Base-by-base conservation (phyloP, 2,888 invertebrate genomes). In the Microplitis manilae region DNA sequence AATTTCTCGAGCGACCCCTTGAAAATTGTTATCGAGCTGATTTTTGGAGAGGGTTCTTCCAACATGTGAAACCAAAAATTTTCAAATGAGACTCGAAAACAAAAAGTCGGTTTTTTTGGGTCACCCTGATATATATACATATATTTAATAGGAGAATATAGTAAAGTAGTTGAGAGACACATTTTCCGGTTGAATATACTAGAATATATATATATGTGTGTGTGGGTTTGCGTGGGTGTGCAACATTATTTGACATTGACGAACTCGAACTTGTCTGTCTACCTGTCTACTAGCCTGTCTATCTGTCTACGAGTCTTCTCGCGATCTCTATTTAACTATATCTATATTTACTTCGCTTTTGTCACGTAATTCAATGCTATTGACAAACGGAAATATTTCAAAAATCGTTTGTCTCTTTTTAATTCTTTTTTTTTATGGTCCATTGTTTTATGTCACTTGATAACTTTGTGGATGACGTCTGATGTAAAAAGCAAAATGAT, bases 401-500 rank as follows among this genome's bases (percentile, higher is more conserved):
- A 59, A 67, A 59, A 67, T 74, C 17, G 15, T 20, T 62, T 17
- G 9, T 20, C 9, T 40, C 13, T 40, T 60, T 30, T 17, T 61
- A 62, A 67, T 62, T 30, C 39, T 62, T 17, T n/a, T 20, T 40
- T 60, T 30, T 17, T 61, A 62, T 40, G 30, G 39, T 61, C n/a
- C 15, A 38, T 9, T 62, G 9, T 13, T 68, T 67, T 68, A 15
- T 41, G 68, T 41, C 17, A 68, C 17, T 68, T 68, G 68, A 68
- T 68, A 40, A 15, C 17, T 41, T 7, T 17, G 40, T n/a, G 15
- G 39, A 69, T 68, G 75, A 73, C 69, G 77, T 68, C 30, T 30
- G 72, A 75, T 62, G 76, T 65, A 71, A 76, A 69, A 76, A 76
- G 77, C 60, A 64, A 71, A 79, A 76, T 30, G 30, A 50, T 50